Evolutionary conservation across 37 sponge, comb jelly and placozoan genomes (phyloP).

Genomic region (Ianthella basta): DNA sequence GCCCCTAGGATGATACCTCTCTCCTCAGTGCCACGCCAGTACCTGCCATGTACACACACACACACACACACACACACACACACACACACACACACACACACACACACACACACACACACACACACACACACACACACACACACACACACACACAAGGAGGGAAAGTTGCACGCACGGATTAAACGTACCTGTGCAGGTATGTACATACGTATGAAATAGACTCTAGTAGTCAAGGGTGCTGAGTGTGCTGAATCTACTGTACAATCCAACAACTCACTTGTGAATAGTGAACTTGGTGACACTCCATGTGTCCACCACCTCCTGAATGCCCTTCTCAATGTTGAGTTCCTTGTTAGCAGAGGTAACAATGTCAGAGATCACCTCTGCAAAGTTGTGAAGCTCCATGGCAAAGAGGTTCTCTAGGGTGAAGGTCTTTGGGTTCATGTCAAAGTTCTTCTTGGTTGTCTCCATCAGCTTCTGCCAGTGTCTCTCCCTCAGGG

Average conservation of each 20-base stretch:
- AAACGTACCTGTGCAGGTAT: neutral
- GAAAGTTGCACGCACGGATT: neutral
- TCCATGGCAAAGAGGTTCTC: conserved; percentile 99
- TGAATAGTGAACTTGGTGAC: conserved; percentile 79
- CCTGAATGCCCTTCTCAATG: conserved; percentile 94
- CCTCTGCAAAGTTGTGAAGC: conserved; percentile 95
- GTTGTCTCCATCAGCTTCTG: conserved; percentile 96
- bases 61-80: neutral
- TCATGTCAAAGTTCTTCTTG: conserved; percentile 99
- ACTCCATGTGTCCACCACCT: conserved; percentile 96
- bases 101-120: neutral
- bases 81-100: too few relatives aligned
- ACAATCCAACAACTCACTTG: conserved; percentile 48
- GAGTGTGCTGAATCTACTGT: neutral
- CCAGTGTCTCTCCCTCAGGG: conserved; percentile 98
- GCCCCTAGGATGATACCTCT: conserved; percentile 90
- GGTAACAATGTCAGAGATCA: conserved; percentile 96
- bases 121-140: neutral
- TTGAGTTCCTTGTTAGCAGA: conserved; percentile 98
- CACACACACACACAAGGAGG: neutral
- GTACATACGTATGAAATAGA: neutral
- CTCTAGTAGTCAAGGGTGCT: neutral
- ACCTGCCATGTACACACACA: conserved; percentile 49
- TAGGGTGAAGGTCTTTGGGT: conserved; percentile 98
- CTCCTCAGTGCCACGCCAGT: conserved; percentile 95